Evolutionary conservation across 2,113 vertebrate genomes (phyloP), one percentile per base, ranked within the genome.

Genomic region (Pteruthius melanotis): DNA sequence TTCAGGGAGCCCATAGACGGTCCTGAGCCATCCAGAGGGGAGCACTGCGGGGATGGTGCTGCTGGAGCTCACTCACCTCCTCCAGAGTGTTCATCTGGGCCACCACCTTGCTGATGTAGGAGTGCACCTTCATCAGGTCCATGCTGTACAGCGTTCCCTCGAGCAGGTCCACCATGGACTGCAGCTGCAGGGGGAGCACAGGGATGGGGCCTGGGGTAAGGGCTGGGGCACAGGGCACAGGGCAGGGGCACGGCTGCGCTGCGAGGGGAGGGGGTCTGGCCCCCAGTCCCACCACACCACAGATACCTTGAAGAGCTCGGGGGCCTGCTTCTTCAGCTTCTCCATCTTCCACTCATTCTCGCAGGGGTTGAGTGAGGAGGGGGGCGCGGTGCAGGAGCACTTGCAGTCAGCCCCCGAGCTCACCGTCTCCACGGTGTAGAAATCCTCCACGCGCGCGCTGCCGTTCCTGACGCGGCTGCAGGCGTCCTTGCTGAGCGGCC

Each of bases 321-420:
- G 99, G 0, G 99, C 99, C 96, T 99, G 99, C 87, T 99, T 99
- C 98, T 98, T 99, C 96, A 99, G 98, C 95, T 99, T 99, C 96
- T 99, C 99, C 98, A 99, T 99, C 98, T 98, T 99, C 99, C 99
- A 99, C 97, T 99, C 98, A 0, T 99, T 99, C 98, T 99, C 99
- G 1, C 99, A 99, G 85, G 99, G 99, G 97, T 99, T 99, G 86
- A 99, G 99, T 0, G 99, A 99, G 82, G 99, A 99, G 3, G 99
- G 99, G 0, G 99, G 99, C 0, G 99, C 99, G 0, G 98, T 99
- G 97, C 99, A 99, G 33, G 99, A 99, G 93, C 99, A 99, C 96
- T 98, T 98, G 93, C 99, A 99, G 98, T 99, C 99, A 0, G 98
- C 95, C 5, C 99, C 99, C 0, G 99, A 99, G 98, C 99, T 99